Evolutionary conservation across 2,888 invertebrate genomes (phyloP).

Genomic region (Lasioglossum morio): DNA sequence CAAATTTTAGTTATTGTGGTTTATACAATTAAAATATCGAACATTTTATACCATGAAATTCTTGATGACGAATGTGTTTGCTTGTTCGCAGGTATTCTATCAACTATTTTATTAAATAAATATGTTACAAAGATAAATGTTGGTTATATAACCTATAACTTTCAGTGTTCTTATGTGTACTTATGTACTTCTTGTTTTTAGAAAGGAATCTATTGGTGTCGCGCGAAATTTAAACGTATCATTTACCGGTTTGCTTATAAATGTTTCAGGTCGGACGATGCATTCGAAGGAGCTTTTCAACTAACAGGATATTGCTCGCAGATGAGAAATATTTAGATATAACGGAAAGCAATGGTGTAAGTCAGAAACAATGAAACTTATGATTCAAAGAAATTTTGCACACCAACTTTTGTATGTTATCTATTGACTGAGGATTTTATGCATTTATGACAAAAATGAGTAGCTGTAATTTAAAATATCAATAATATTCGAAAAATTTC

Average conservation of each 20-base stretch:
- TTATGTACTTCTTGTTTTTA: too few relatives aligned
- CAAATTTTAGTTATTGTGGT: not conserved
- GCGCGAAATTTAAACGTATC: too few relatives aligned
- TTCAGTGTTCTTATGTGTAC: not conserved
- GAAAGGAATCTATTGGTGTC: not conserved
- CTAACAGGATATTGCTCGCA: constrained; percentile 56
- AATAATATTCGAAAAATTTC: too few relatives aligned
- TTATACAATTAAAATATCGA: constrained; percentile 1
- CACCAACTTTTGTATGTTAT: not conserved
- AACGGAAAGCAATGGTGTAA: constrained; percentile 75
- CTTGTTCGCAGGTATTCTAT: constrained; percentile 52
- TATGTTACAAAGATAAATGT: not conserved
- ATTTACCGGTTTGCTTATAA: constrained; percentile 23
- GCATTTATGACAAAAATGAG: too few relatives aligned
- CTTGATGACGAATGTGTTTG: constrained; percentile 1
- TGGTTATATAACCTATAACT: constrained; percentile 41
- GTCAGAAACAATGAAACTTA: constrained; percentile 19
- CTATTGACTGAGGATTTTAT: too few relatives aligned
- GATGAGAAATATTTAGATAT: constrained; percentile 73
- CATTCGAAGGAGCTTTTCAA: constrained; percentile 71
- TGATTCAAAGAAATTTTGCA: not conserved
- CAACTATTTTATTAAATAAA: constrained; percentile 14
- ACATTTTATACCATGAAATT: constrained; percentile 30
- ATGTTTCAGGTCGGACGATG: constrained; percentile 75
- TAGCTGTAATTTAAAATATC: too few relatives aligned